Evolutionary conservation across 2,888 invertebrate species (phyloP), one percentile per base, ranked within the genome.

Genomic region (Lycophotia porphyrea): DNA sequence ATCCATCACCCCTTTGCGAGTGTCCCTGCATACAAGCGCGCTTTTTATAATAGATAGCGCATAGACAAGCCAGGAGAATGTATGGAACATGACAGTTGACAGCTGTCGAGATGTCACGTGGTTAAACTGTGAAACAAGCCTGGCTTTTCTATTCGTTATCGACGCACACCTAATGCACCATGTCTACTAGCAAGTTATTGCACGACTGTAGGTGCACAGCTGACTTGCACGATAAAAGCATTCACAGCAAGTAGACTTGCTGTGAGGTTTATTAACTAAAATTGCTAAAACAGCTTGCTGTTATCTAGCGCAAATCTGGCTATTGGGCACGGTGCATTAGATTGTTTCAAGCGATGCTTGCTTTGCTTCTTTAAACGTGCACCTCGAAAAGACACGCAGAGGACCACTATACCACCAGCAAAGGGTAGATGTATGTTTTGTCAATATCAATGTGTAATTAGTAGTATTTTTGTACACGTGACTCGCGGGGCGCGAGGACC

Each of bases 401-500:
- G 63, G 49, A 74, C 55, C 55, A 31, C 36, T 31, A 31, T 67
- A 67, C 61, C 72, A 67, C 44, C 42, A 44, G 87, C 81, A 67
- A 90, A 90, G 91, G 90, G 93, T 91, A 85, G 92, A 89, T 89
- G 90, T 91, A 92, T 91, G 93, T 86, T 84, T 88, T 82, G 88
- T 91, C 88, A 87, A 89, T 91, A 91, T 92, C 92, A 91, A 87
- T 90, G 90, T 91, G 89, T 94, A 92, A 89, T 93, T 92, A 90
- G 90, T 93, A 93, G 93, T 93, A 93, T 94, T 93, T 94, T 94
- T 94, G 92, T 92, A 92, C 89, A 89, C 89, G 90, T 84, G 78
- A 84, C 88, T 84, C 86, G 88, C 82, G 80, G 88, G 83, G 84
- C 71, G 88, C 79, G 44, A 80, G 81, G 80, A 49, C 74, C 80